These are phyloP conservation scores for Teleiodes luculella DNA, from an alignment of 2,888 invertebrate genomes.

Conservation along the genomic window DNA sequence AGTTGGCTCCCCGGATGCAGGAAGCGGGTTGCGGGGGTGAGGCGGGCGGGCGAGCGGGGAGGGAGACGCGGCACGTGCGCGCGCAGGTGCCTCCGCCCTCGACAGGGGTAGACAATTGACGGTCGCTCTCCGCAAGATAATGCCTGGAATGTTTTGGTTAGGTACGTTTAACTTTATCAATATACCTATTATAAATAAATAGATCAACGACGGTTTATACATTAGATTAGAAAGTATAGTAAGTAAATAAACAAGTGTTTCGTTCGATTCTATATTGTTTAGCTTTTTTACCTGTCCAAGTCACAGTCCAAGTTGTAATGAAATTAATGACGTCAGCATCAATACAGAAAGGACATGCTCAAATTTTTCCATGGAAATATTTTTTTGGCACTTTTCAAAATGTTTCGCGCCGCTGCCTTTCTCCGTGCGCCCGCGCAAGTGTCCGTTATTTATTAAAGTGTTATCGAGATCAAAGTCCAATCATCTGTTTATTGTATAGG, in stretches of 20 bases:
- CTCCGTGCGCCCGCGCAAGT: constrained; percentile 36
- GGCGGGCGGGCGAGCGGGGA: constrained; percentile 24
- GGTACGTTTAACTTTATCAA: too few relatives aligned
- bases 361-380: not conserved
- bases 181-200: too few relatives aligned
- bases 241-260: too few relatives aligned
- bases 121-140: too few relatives aligned
- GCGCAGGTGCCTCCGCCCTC: constrained; percentile 61
- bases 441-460: constrained; percentile 43
- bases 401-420: constrained; percentile 40
- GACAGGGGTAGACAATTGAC: constrained; percentile 35
- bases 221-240: too few relatives aligned
- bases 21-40: constrained; percentile 35
- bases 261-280: too few relatives aligned
- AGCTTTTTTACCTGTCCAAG: too few relatives aligned
- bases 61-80: constrained; percentile 60
- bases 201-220: too few relatives aligned
- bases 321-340: too few relatives aligned
- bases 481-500: constrained; percentile 11
- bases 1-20: constrained; percentile 18
- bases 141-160: too few relatives aligned
- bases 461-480: constrained; percentile 41
- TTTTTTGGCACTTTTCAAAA: constrained; percentile 23
- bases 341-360: too few relatives aligned
- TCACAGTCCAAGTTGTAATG: too few relatives aligned